These are phyloP conservation scores for Schrankia costaestrigalis DNA, from an alignment of 2,888 invertebrate species.

Conservation along the genomic window DNA sequence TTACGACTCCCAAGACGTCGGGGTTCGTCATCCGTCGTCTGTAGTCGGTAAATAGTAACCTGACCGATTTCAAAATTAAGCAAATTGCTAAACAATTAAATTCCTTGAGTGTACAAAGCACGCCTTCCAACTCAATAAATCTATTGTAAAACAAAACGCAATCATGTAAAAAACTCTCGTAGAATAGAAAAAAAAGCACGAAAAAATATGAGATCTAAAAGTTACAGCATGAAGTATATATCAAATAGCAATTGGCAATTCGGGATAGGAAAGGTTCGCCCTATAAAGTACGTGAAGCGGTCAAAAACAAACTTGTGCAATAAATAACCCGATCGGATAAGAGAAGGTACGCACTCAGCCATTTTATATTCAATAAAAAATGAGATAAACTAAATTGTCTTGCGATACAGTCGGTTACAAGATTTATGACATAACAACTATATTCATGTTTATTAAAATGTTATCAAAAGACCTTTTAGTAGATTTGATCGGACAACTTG, in stretches of 20 bases:
- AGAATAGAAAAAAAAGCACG: constrained; percentile 47
- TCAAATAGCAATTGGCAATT: constrained; percentile 78
- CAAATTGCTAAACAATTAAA: no score
- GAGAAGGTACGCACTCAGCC: constrained; percentile 71
- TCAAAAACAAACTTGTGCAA: constrained; percentile 78
- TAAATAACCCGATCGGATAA: constrained; percentile 78
- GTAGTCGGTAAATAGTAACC: no score
- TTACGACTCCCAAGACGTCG: no score
- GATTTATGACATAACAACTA: constrained; percentile 50
- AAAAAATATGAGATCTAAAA: constrained; percentile 67
- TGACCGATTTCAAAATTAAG: no score
- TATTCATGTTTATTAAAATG: constrained; percentile 38
- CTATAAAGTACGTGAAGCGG: constrained; percentile 79
- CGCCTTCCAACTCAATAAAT: constrained; percentile 8
- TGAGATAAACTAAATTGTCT: constrained; percentile 72
- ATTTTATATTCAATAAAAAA: constrained; percentile 79
- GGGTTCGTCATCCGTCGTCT: no score
- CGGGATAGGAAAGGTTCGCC: constrained; percentile 74
- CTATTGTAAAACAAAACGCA: constrained; percentile 35
- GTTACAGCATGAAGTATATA: constrained; percentile 73
- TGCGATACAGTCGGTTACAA: constrained; percentile 56
- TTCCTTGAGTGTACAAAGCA: no score
- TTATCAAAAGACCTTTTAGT: constrained; percentile 26
- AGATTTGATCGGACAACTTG: constrained; percentile 25
- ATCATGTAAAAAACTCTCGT: constrained; percentile 33